These are phyloP conservation scores for Sebastes oblongus DNA, from an alignment of 2,797 vertebrate genomes.

Conservation along the genomic window DNA sequence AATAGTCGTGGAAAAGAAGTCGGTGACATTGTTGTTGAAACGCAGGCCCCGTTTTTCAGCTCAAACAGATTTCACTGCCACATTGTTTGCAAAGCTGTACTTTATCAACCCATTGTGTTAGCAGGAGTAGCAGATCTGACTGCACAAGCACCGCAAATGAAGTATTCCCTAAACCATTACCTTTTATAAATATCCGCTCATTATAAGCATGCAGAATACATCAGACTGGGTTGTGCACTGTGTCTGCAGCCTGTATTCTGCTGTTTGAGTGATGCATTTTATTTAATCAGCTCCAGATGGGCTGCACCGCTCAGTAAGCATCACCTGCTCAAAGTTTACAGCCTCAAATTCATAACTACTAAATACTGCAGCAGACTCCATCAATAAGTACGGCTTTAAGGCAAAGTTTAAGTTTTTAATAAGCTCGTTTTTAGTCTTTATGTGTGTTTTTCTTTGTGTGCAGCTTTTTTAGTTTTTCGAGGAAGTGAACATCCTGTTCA, in stretches of 20 bases:
- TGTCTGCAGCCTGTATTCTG: background rate
- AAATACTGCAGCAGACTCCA: background rate
- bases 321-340: conserved; percentile 60
- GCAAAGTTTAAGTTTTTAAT: conserved; percentile 12
- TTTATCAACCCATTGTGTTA: conserved; percentile 25
- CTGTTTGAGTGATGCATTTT: conserved; percentile 40
- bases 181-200: background rate
- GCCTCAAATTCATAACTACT: conserved; percentile 28
- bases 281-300: conserved; percentile 65
- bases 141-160: background rate
- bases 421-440: conserved; percentile 1
- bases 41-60: conserved; percentile 2
- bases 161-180: background rate
- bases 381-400: background rate
- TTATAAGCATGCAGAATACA: conserved; percentile 1
- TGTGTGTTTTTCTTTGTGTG: background rate
- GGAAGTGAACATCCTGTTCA: conserved; percentile 37
- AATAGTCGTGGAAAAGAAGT: conserved; percentile 11
- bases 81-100: conserved; percentile 36
- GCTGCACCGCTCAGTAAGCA: conserved; percentile 53
- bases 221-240: background rate
- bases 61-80: conserved; percentile 32
- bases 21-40: conserved; percentile 36
- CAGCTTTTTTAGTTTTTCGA: background rate
- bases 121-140: background rate